A percentile compares a stretch with the other conserved stretches of the same genome.
Conservation (phyloP, 2,888 invertebrate species). For the Strigamia transsilvanica region DNA sequence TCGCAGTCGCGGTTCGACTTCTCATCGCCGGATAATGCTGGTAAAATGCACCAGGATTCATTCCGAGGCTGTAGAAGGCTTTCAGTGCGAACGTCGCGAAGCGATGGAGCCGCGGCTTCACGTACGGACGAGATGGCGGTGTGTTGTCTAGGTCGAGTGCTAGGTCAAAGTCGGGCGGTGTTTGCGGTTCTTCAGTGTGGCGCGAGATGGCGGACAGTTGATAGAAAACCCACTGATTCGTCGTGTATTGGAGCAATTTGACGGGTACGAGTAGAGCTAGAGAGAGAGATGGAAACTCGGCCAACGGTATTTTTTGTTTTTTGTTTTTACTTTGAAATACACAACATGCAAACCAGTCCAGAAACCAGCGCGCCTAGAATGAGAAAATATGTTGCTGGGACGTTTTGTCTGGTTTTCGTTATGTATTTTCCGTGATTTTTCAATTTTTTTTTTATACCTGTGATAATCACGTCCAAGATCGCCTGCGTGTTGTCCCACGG, state of each 20-base stretch:
- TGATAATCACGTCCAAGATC: background rate
- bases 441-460: background rate
- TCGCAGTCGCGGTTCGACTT: background rate
- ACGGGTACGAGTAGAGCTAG: conserved; percentile 6
- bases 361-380: background rate
- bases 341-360: conserved; percentile 7
- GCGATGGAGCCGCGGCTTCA: conserved; percentile 23
- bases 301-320: background rate
- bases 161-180: background rate
- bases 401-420: background rate
- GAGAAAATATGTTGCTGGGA: conserved; percentile 12
- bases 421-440: background rate
- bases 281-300: conserved; percentile 26
- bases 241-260: conserved; percentile 35
- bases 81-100: background rate
- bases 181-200: background rate
- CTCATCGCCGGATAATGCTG: background rate
- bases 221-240: conserved; percentile 34
- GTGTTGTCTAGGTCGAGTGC: too few relatives aligned
- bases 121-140: too few relatives aligned
- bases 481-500: conserved; percentile 23
- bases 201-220: background rate
- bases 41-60: conserved; percentile 44
- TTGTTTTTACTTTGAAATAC: background rate
- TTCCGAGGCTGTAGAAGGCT: conserved; percentile 41